phyloP scores from a whole-genome alignment of 1,140 invertebrate genomes.

The Leptinotarsa defecta region DNA sequence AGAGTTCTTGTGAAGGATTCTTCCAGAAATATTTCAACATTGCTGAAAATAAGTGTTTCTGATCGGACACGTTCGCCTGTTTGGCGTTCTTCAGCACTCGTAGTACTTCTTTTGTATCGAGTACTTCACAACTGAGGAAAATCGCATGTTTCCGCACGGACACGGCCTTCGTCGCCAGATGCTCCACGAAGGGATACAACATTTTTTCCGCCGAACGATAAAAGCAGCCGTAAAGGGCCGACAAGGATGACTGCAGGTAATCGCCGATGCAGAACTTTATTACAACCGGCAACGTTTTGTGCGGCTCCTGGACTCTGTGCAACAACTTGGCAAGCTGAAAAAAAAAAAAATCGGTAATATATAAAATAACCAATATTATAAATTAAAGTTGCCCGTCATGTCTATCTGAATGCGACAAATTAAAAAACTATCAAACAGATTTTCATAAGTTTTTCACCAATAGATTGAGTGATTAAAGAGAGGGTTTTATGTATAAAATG shows the following conservation, averaged over 20 bases:
- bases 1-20: constrained; percentile 28
- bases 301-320: constrained; percentile 4
- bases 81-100: background rate
- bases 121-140: constrained; percentile 29
- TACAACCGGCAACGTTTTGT: constrained; percentile 20
- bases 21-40: constrained; percentile 32
- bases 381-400: too few relatives aligned
- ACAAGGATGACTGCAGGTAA: constrained; percentile 26
- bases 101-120: constrained; percentile 1
- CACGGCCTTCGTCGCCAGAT: constrained; percentile 23
- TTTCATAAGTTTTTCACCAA: too few relatives aligned
- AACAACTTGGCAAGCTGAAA: background rate
- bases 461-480: too few relatives aligned
- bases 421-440: too few relatives aligned
- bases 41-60: constrained; percentile 31
- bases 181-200: constrained; percentile 23
- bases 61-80: constrained; percentile 23
- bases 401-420: too few relatives aligned
- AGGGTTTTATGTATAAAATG: too few relatives aligned
- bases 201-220: constrained; percentile 27
- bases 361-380: too few relatives aligned
- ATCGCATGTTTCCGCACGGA: constrained; percentile 31
- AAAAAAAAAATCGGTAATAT: background rate
- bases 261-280: constrained; percentile 29
- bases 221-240: constrained; percentile 21